A percentile compares a stretch with the other conserved stretches of the same genome.
Conservation (phyloP, 2,113 vertebrate species). For the Laticauda laticaudata region DNA sequence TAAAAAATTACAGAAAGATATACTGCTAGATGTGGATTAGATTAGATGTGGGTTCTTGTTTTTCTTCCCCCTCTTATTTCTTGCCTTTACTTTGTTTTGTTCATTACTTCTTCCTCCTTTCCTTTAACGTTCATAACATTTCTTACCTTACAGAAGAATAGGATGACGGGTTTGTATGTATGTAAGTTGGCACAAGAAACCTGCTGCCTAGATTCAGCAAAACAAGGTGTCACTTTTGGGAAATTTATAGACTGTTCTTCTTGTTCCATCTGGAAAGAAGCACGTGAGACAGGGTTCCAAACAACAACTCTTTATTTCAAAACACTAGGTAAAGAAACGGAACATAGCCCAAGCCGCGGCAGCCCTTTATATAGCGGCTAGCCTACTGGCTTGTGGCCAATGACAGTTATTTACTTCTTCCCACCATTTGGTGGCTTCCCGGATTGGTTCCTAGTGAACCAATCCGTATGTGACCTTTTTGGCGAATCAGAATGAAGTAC, state of each 20-base stretch:
- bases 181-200: background rate
- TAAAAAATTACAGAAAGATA: background rate
- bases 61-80: background rate
- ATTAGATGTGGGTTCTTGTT: background rate
- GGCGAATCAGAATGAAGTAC: too few relatives aligned
- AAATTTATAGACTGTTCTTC: background rate
- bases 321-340: too few relatives aligned
- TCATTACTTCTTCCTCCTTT: background rate
- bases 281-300: too few relatives aligned
- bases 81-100: background rate
- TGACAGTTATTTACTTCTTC: too few relatives aligned
- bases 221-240: background rate
- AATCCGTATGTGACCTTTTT: too few relatives aligned
- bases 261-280: too few relatives aligned
- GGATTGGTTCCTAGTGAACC: too few relatives aligned
- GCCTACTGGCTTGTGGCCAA: too few relatives aligned
- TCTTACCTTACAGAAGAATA: background rate
- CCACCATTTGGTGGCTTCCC: too few relatives aligned
- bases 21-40: background rate
- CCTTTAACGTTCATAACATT: background rate
- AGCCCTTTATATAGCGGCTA: too few relatives aligned
- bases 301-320: too few relatives aligned
- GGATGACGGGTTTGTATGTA: background rate
- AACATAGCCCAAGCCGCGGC: too few relatives aligned
- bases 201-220: background rate